Evolutionary conservation across 2,113 vertebrate genomes (phyloP), one percentile per base, ranked within the genome.

Genomic region (Erinaceus europaeus): DNA sequence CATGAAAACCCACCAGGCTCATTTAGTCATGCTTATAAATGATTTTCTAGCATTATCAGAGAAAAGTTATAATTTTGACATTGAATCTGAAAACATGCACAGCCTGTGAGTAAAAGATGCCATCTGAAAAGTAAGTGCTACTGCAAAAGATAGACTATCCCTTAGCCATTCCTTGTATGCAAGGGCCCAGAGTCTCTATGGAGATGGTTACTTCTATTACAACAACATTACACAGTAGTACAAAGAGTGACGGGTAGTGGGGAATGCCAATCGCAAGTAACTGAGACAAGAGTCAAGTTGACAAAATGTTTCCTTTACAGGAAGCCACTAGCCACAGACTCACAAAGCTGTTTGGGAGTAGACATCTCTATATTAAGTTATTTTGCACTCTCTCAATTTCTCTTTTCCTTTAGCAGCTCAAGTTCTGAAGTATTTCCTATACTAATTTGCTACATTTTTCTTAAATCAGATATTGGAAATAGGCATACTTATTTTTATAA

Each of bases 191-290:
- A 17, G 46, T 84, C 83, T 93, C 91, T 86, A 91, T 89, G 84
- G 61, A 68, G 78, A 83, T 17, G 1, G 11, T 83, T 46, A 87
- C 64, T 94, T 88, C 86, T 80, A 73, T 94, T 46, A 84, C 86
- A 92, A 94, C 62, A 79, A 40, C 81, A 82, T 18, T 4, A 27
- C 62, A 79, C 1, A 48, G 46, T 69, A 61, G 27, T 93, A 44
- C 18, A 48, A 48, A 0, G 34, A 15, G 53, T 15, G 21, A 6
- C 21, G 53, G 53, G 20, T 10, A 21, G 52, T 14, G 68, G 95
- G 96, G 96, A 97, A 95, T 97, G 94, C 96, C 96, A 95, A 89
- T 90, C 89, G 96, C 97, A 94, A 94, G 93, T 95, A 96, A 97
- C 93, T 93, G 95, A 96, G 95, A 64, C 93, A 95, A 94, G 62